These are phyloP conservation scores for Tortrix viridana DNA, from an alignment of 2,888 invertebrate genomes.

Conservation along the genomic window DNA sequence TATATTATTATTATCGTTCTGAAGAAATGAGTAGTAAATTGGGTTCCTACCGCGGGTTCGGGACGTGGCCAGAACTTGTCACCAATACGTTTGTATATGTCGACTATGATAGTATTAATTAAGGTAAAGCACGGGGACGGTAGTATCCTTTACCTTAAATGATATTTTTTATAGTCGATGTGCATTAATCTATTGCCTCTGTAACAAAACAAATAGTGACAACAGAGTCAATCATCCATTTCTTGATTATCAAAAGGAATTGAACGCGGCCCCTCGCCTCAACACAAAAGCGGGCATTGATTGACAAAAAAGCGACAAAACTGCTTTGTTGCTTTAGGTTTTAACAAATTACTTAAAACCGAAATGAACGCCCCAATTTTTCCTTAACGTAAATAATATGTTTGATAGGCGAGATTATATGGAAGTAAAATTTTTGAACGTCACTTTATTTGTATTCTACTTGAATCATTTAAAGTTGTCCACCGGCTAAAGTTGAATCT, in stretches of 20 bases:
- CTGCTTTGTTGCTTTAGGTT: constrained; percentile 34
- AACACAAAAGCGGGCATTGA: constrained; percentile 22
- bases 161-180: too few species aligned
- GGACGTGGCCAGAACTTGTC: too few species aligned
- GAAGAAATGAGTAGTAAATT: too few species aligned
- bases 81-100: too few species aligned
- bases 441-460: not conserved
- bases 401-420: constrained; percentile 3
- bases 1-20: too few species aligned
- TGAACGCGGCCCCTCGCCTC: constrained; percentile 17
- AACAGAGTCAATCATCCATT: constrained; percentile 31
- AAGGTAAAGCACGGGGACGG: too few species aligned
- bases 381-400: constrained; percentile 15
- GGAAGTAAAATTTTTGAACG: not conserved
- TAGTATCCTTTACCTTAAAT: too few species aligned
- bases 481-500: too few species aligned
- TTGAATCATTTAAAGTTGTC: too few species aligned
- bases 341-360: constrained; percentile 32
- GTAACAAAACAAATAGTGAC: not conserved
- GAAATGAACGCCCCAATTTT: constrained; percentile 19
- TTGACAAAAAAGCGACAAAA: constrained; percentile 24
- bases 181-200: not conserved
- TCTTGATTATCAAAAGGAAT: constrained; percentile 30
- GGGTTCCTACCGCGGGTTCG: too few species aligned
- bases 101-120: too few species aligned